Evolutionary conservation across 35 echinoderm and acorn worm genomes (phyloP).

Genomic region (Hemicentrotus pulcherrimus): DNA sequence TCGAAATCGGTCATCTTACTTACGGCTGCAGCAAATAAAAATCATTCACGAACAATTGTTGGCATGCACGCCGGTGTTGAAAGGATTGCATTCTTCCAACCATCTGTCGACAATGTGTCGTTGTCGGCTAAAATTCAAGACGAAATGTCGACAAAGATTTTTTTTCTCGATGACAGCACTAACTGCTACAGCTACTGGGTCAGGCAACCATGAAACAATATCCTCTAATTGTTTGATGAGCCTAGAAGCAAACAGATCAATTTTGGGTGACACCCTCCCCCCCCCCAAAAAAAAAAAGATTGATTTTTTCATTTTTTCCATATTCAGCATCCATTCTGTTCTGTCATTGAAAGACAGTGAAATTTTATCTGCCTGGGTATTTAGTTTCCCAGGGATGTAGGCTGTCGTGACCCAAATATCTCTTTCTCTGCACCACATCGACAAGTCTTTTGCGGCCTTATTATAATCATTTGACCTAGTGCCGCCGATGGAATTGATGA

Average conservation of each 20-base stretch:
- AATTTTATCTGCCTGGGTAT: slow-evolving; percentile 61
- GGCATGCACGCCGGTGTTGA: no score
- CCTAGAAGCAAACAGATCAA: slow-evolving; percentile 82
- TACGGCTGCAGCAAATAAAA: no score
- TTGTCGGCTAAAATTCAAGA: no score
- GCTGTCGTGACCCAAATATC: slow-evolving; percentile 68
- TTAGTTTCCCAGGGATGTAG: slow-evolving; percentile 63
- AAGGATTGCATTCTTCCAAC: no score
- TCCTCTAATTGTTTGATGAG: slow-evolving; percentile 59
- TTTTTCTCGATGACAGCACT: no score
- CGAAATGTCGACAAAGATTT: no score
- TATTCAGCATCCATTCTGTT: slow-evolving; percentile 77
- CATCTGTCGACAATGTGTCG: no score
- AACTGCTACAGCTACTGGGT: slow-evolving; percentile 67
- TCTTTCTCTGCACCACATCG: slow-evolving; percentile 70
- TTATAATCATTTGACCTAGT: slow-evolving; percentile 66
- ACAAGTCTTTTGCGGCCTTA: slow-evolving; percentile 61
- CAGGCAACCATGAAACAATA: slow-evolving; percentile 81
- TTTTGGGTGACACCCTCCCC: no score
- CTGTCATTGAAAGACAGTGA: slow-evolving; percentile 70
- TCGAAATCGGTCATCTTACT: no score
- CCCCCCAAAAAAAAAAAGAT: no score
- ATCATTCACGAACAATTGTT: no score
- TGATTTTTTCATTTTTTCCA: no score
- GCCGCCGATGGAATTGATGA: slow-evolving; percentile 71